Base-by-base conservation (phyloP, 2,113 vertebrate genomes). In the Takifugu flavidus region DNA sequence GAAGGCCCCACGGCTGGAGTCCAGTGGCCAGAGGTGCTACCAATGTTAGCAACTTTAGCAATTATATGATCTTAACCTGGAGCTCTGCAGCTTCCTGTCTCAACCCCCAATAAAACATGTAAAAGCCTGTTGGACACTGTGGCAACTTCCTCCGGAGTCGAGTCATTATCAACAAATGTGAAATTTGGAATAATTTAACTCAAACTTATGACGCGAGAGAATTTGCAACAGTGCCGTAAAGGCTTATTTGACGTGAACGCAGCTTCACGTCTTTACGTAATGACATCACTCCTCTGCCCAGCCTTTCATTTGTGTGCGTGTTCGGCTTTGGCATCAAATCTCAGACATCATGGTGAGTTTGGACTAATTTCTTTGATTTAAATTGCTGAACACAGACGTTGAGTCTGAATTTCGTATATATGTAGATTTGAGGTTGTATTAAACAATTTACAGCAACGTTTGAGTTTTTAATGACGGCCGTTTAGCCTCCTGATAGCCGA, bases 261-360 rank as follows among this genome's bases (percentile, higher is more conserved):
- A 45, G 2, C 75, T 12, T 55, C 0, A 59, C 56, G 67, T 43
- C 2, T 14, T 2, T 28, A 57, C 77, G 78, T 80, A 0, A 29
- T 0, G 39, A 5, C 74, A 74, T 84, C 76, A 65, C 49, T 4
- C 2, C 8, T 2, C 34, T 13, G 34, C 62, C 42, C 58, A 65
- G 26, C 61, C 73, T 62, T 80, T 75, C 72, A 75, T 44, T 53
- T 60, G 56, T 76, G 53, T 15, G 57, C 66, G 71, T 76, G 75
- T 64, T n/a, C 55, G 14, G 58, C 68, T 68, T 57, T 75, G 50
- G 7, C 45, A 46, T 27, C 7, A 57, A 78, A 46, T 31, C 52
- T 14, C 47, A 74, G 62, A 59, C 85, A 84, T 80, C 84, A 92
- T 92, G 91, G 91, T 92, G 71, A 84, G 89, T 2, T 56, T 69